Conservation (phyloP, 2,888 invertebrate species). For the Druceiella hillmani region DNA sequence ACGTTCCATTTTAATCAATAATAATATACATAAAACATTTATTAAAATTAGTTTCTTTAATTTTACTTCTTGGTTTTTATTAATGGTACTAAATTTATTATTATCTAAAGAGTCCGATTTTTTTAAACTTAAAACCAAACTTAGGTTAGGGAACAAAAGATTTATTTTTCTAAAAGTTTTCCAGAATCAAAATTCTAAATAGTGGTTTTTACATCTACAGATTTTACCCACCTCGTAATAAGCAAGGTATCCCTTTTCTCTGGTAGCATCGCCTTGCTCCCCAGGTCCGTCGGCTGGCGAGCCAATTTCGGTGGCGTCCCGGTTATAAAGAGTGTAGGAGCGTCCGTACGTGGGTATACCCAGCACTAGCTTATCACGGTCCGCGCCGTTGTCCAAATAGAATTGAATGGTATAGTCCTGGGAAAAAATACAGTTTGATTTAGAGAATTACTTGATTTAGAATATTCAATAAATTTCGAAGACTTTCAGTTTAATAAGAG, state of each 20-base stretch:
- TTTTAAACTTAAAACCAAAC: no score
- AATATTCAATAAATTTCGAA: slow-evolving; percentile 1
- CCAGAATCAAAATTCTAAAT: no score
- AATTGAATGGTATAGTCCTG: slow-evolving; percentile 83
- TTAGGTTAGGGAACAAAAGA: no score
- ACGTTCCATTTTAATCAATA: no score
- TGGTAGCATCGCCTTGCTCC: slow-evolving; percentile 83
- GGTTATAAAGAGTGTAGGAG: slow-evolving; percentile 83
- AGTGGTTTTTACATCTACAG: no score
- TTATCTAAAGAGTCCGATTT: no score
- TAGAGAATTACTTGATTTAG: not conserved
- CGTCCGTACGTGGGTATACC: slow-evolving; percentile 89
- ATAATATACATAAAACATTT: no score
- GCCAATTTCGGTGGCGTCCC: slow-evolving; percentile 79
- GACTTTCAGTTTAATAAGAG: not conserved
- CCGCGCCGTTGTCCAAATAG: slow-evolving; percentile 74
- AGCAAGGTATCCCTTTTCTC: slow-evolving; percentile 88
- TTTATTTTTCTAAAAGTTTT: no score
- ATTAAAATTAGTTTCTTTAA: no score
- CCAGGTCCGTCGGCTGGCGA: slow-evolving; percentile 88
- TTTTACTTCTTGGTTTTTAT: no score
- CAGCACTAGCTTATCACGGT: slow-evolving; percentile 71
- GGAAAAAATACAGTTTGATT: slow-evolving; percentile 20
- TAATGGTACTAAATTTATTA: no score
- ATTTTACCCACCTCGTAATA: slow-evolving; percentile 72